Evolutionary conservation across 2,113 vertebrate species (phyloP).

Genomic region (Petaurus breviceps): DNA sequence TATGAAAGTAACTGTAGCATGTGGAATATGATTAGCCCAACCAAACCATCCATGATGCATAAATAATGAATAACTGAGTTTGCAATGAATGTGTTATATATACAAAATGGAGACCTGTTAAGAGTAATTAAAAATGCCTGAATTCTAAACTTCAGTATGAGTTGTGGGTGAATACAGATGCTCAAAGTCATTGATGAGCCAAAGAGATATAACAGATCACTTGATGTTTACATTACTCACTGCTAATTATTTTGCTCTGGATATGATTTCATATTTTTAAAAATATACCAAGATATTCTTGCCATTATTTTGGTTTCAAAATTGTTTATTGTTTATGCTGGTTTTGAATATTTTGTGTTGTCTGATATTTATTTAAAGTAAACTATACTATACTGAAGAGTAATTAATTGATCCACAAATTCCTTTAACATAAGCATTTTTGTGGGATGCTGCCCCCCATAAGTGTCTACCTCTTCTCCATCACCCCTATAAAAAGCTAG

Average conservation of each 20-base stretch:
- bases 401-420: constrained; percentile 63
- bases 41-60: constrained; percentile 9
- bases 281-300: constrained; percentile 62
- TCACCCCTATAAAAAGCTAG: background rate
- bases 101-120: constrained; percentile 56
- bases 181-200: constrained; percentile 34
- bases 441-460: background rate
- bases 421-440: background rate
- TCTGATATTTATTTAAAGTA: constrained; percentile 70
- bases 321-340: constrained; percentile 55
- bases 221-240: constrained; percentile 50
- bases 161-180: constrained; percentile 40
- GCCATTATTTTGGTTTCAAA: constrained; percentile 73
- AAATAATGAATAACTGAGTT: constrained; percentile 13
- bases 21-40: background rate
- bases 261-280: constrained; percentile 53
- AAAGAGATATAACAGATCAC: constrained; percentile 61
- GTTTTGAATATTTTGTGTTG: constrained; percentile 67
- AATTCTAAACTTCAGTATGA: constrained; percentile 41
- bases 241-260: constrained; percentile 46
- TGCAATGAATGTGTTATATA: background rate
- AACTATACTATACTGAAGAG: constrained; percentile 48
- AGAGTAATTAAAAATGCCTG: constrained; percentile 45
- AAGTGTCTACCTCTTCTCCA: background rate
- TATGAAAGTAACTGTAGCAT: constrained; percentile 33